These are phyloP conservation scores for Sitophilus oryzae DNA, from an alignment of 1,140 invertebrate species.

Conservation along the genomic window DNA sequence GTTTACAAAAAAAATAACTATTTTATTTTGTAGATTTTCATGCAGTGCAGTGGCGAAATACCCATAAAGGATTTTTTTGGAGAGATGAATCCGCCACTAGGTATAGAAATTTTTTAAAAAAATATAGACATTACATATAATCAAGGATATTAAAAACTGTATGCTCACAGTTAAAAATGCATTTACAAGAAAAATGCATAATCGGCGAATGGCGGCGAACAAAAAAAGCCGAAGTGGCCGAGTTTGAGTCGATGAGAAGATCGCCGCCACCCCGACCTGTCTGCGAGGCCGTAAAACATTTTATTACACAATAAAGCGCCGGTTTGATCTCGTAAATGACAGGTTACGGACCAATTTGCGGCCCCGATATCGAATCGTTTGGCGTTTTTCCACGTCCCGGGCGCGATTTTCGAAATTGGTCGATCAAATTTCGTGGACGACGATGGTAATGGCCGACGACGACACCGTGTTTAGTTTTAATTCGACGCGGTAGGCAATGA, in stretches of 20 bases:
- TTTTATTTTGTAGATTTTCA: too few species aligned
- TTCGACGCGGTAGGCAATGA: neutral
- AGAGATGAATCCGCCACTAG: too few species aligned
- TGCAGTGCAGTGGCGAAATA: too few species aligned
- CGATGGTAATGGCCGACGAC: neutral
- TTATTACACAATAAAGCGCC: conserved; percentile 20
- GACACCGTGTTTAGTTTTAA: neutral
- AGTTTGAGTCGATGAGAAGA: too few species aligned
- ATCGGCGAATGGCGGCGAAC: too few species aligned
- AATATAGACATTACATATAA: too few species aligned
- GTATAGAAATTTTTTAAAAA: too few species aligned
- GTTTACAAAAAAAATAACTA: too few species aligned
- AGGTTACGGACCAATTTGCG: conserved; percentile 20
- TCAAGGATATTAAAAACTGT: too few species aligned
- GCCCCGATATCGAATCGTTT: neutral
- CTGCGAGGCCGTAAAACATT: conserved; percentile 19
- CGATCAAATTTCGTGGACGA: neutral
- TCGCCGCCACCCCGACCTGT: conserved; percentile 12
- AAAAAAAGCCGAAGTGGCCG: neutral
- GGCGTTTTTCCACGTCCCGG: too few species aligned
- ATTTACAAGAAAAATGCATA: neutral
- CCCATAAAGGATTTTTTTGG: too few species aligned
- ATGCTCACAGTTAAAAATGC: too few species aligned
- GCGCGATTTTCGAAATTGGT: conserved; percentile 15
- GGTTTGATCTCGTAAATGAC: conserved; percentile 23